phyloP scores from a whole-genome alignment of 2,113 vertebrate genomes.

The Brachyistius frenatus region DNA sequence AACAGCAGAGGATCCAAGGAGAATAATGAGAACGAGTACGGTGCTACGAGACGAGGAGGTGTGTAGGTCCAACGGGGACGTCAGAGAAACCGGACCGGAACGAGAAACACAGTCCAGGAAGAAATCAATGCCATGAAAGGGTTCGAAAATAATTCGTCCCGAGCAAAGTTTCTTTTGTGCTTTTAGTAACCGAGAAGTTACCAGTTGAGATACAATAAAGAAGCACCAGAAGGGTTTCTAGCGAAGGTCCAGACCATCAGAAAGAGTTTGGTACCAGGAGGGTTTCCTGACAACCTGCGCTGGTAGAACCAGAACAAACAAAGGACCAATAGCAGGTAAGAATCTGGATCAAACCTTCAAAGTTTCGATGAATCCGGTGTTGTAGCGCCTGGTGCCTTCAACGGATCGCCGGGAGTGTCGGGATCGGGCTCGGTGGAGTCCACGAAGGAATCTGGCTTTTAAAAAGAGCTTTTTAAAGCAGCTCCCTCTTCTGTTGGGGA shows the following conservation, averaged over 20 bases:
- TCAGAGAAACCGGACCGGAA: too few relatives aligned
- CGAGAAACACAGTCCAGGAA: neutral
- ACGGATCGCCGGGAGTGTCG: neutral
- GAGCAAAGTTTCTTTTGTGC: neutral
- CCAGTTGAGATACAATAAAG: neutral
- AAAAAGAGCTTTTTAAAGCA: too few relatives aligned
- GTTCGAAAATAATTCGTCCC: neutral
- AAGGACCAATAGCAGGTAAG: neutral
- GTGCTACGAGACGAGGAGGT: neutral
- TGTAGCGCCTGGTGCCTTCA: neutral
- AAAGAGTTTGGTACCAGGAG: neutral
- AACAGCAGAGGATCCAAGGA: neutral
- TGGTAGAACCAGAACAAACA: neutral
- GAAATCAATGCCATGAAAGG: too few relatives aligned
- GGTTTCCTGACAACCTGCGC: neutral
- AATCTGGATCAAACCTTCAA: neutral
- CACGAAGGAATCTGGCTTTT: too few relatives aligned
- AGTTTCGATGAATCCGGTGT: neutral
- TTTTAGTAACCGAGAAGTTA: neutral
- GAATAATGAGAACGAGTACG: neutral
- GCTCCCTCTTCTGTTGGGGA: too few relatives aligned
- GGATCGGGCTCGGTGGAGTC: neutral
- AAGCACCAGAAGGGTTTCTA: neutral
- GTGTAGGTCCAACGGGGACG: too few relatives aligned
- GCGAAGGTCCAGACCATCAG: neutral